Evolutionary conservation across 2,797 vertebrate genomes (phyloP).

Genomic region (Dallia pectoralis): DNA sequence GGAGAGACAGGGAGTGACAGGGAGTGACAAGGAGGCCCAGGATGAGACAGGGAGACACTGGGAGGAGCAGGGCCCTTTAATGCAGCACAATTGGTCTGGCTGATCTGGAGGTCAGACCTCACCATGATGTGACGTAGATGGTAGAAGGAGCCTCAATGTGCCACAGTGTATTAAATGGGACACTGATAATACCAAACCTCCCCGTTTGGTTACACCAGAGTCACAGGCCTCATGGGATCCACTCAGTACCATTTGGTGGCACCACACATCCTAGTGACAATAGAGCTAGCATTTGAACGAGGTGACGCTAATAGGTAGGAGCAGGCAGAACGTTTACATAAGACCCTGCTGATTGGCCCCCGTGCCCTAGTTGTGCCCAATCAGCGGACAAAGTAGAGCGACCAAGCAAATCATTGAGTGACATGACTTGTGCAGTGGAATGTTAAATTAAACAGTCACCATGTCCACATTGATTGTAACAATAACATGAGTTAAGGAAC

Average conservation of each 20-base stretch:
- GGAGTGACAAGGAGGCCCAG: slow-evolving; percentile 7
- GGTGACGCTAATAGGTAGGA: slow-evolving; percentile 64
- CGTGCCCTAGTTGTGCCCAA: slow-evolving; percentile 56
- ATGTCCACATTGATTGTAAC: slow-evolving; percentile 31
- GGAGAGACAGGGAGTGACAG: slow-evolving; percentile 2
- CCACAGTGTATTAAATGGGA: slow-evolving; percentile 72
- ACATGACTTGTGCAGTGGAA: slow-evolving; percentile 64
- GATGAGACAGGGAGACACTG: no score
- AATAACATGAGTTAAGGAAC: slow-evolving; percentile 30
- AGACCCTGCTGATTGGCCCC: slow-evolving; percentile 53
- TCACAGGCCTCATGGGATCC: slow-evolving; percentile 61
- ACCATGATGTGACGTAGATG: slow-evolving; percentile 61
- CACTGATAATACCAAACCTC: slow-evolving; percentile 80
- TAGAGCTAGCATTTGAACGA: slow-evolving; percentile 57
- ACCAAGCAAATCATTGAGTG: slow-evolving; percentile 53
- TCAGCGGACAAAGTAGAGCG: slow-evolving; percentile 53
- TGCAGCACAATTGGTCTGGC: slow-evolving; percentile 42
- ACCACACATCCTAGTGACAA: slow-evolving; percentile 7
- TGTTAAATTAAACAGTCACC: slow-evolving; percentile 52
- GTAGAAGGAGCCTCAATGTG: slow-evolving; percentile 72
- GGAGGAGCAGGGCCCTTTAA: background rate
- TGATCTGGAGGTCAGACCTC: slow-evolving; percentile 52
- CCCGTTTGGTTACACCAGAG: slow-evolving; percentile 76
- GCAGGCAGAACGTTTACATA: slow-evolving; percentile 66
- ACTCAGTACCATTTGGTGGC: slow-evolving; percentile 51